phyloP scores from a whole-genome alignment of 2,797 vertebrate genomes.

The Tamandua tetradactyla region DNA sequence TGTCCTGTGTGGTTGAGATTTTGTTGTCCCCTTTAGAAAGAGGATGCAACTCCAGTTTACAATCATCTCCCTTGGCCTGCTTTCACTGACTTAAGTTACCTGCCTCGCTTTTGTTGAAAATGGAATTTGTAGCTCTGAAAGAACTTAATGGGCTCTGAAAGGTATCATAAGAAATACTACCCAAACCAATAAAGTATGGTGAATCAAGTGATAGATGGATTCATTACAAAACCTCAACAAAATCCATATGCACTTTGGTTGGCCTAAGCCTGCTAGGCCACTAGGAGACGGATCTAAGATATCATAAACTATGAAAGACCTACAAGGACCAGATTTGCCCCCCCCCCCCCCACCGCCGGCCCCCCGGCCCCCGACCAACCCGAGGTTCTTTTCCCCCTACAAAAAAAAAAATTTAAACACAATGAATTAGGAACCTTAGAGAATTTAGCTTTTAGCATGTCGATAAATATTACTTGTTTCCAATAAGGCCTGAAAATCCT shows the following conservation, averaged over 20 bases:
- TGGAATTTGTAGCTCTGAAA: neutral
- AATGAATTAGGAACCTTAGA: conserved; percentile 22
- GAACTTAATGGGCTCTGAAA: neutral
- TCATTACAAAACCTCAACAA: conserved; percentile 35
- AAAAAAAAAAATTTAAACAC: neutral
- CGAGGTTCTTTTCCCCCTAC: neutral
- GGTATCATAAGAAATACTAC: neutral
- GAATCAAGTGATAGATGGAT: neutral
- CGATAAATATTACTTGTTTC: neutral
- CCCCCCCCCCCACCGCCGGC: no score
- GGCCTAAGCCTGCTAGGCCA: neutral
- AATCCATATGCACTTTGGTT: neutral
- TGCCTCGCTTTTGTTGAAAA: neutral
- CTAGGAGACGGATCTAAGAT: neutral
- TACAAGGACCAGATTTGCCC: neutral
- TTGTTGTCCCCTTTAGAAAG: no score
- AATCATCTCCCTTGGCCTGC: neutral
- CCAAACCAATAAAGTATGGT: neutral
- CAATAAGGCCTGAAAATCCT: neutral
- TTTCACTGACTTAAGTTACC: neutral
- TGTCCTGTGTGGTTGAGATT: neutral
- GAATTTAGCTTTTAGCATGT: neutral
- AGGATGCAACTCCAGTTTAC: neutral
- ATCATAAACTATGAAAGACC: neutral
- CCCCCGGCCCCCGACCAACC: no score